Evolutionary conservation across 2,797 vertebrate species (phyloP), one percentile per base, ranked within the genome.

Genomic region (Momotus momota): DNA sequence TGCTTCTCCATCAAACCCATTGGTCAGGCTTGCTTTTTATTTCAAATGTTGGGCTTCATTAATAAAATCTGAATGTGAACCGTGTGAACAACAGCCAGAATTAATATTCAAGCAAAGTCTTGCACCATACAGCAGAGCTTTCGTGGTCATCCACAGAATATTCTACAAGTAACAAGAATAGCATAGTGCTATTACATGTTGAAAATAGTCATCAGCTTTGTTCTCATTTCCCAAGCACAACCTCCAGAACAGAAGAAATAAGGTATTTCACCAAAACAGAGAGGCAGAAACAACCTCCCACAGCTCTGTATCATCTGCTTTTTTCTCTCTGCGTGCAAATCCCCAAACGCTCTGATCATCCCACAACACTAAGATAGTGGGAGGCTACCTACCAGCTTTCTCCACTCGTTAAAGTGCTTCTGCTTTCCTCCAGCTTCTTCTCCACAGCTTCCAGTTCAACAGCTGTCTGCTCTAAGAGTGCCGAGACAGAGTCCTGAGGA

Each of bases 301-400:
- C 77, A 88, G 54, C 62, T 77, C 64, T 46, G 7, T 17, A 57
- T 75, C 54, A 70, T 55, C 77, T 81, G 41, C 17, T 86, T 75
- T 84, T 57, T 15, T 62, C 29, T 33, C 73, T 84, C 58, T 66
- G 66, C 52, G 61, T 41, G 22, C 11, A 29, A 70, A 74, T 46
- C 35, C 18, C 17, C 49, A 86, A 81, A 79, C 21, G 45, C 55
- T 87, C 48, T 29, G 20, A 62, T 64, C 49, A 65, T 19, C n/a
- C 40, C 60, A 18, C 31, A 52, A 14, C 2, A 6, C 21, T 14
- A 48, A n/a, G 38, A 35, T 1, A 10, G 31, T n/a, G 45, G 43
- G 23, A 38, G 49, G 27, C 20, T 26, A 97, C 98, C 97, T 96
- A 99, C 99, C 99, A 99, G 86, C 97, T 97, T 33, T 98, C 97